phyloP scores from a whole-genome alignment of 2,113 vertebrate species.

The Globicephala melas region DNA sequence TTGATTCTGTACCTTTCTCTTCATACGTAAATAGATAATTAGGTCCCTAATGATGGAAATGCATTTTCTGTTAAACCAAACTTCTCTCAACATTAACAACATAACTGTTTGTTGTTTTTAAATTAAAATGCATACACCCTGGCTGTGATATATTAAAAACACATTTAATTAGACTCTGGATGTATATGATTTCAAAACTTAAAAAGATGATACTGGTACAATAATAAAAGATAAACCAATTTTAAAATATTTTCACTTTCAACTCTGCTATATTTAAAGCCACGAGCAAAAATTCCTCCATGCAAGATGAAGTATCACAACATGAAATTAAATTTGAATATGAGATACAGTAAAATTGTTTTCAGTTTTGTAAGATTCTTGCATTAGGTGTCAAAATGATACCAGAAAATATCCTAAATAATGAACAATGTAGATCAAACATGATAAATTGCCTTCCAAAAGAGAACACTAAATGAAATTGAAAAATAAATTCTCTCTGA shows the following conservation, averaged over 20 bases:
- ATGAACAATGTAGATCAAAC: conserved; percentile 51
- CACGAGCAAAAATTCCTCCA: neutral
- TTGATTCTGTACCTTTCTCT: neutral
- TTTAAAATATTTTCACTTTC: conserved; percentile 23
- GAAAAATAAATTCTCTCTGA: conserved; percentile 55
- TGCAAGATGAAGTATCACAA: conserved; percentile 27
- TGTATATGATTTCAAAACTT: neutral
- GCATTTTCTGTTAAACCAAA: neutral
- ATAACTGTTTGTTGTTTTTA: neutral
- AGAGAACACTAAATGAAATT: conserved; percentile 45
- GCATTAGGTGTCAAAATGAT: conserved; percentile 48
- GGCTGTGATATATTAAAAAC: neutral
- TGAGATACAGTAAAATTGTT: neutral
- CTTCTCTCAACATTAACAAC: neutral
- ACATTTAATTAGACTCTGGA: neutral
- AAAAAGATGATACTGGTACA: neutral
- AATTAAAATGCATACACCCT: neutral
- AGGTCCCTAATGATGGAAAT: neutral
- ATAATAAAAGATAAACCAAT: conserved; percentile 5
- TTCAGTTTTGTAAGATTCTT: conserved; percentile 34
- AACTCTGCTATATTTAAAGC: neutral
- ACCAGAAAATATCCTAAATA: conserved; percentile 50
- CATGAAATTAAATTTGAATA: conserved; percentile 34
- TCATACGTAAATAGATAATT: neutral
- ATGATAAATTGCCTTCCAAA: conserved; percentile 32